These are phyloP conservation scores for Epinephelus lanceolatus DNA, from an alignment of 2,113 vertebrate genomes.

Conservation along the genomic window DNA sequence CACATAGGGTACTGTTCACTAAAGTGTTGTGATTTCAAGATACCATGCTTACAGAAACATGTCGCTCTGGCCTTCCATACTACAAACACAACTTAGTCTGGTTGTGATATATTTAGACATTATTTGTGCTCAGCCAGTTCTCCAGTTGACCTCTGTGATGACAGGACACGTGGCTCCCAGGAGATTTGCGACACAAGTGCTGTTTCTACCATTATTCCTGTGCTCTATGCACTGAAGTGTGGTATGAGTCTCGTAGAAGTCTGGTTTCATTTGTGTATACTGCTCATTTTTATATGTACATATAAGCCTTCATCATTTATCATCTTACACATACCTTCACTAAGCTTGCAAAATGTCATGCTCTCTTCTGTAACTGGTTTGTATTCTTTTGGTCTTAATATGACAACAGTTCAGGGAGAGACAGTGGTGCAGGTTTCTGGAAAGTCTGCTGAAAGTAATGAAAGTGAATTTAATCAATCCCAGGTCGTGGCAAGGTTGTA, in stretches of 20 bases:
- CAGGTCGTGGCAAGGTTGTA: constrained; percentile 10
- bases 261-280: constrained; percentile 67
- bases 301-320: constrained; percentile 43
- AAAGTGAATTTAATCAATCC: constrained; percentile 12
- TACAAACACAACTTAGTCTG: constrained; percentile 2
- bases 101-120: constrained; percentile 15
- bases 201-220: constrained; percentile 30
- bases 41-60: neutral
- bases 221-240: constrained; percentile 19
- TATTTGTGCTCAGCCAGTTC: constrained; percentile 26
- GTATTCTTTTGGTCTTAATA: constrained; percentile 44
- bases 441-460: constrained; percentile 34
- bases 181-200: constrained; percentile 49
- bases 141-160: constrained; percentile 43
- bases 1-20: neutral
- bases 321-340: constrained; percentile 44
- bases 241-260: constrained; percentile 30
- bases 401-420: constrained; percentile 32
- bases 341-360: constrained; percentile 28
- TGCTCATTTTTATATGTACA: constrained; percentile 54
- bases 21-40: neutral
- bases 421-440: constrained; percentile 17
- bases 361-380: constrained; percentile 43
- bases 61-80: neutral
- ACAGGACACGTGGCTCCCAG: constrained; percentile 41